Percentiles rank a stretch among this genome's conserved stretches.
These are phyloP conservation scores for Sebastes schlegelii DNA, from an alignment of 2,113 vertebrate genomes.

Conservation along the genomic window DNA sequence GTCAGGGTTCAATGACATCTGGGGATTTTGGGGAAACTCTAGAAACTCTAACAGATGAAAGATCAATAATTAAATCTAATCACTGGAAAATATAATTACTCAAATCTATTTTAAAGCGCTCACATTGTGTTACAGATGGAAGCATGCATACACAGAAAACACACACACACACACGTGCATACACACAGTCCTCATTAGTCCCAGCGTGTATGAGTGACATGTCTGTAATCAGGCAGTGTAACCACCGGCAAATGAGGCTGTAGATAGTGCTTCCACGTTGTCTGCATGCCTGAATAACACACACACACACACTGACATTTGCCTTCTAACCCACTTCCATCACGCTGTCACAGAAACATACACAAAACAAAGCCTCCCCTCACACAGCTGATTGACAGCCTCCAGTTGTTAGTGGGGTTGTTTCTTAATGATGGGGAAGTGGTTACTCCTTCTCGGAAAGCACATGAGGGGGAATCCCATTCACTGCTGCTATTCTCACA, in stretches of 20 bases:
- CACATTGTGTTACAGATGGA: not conserved
- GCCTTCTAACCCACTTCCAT: not conserved
- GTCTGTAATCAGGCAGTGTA: conserved; percentile 39
- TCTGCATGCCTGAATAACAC: conserved; percentile 19
- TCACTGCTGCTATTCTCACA: not conserved
- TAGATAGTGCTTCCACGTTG: conserved; percentile 6
- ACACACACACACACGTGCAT: conserved; percentile 4
- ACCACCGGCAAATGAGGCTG: conserved; percentile 25
- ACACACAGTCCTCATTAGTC: conserved; percentile 14
- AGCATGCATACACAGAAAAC: not conserved
- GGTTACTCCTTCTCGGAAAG: not conserved
- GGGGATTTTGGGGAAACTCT: not conserved
- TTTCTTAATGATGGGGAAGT: conserved; percentile 1
- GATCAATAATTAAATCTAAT: not conserved
- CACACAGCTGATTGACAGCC: conserved; percentile 23
- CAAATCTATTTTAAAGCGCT: not conserved
- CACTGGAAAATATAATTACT: not conserved
- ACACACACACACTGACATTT: conserved; percentile 28
- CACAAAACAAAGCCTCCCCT: conserved; percentile 14
- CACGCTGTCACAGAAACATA: conserved; percentile 10
- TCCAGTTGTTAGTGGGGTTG: conserved; percentile 11
- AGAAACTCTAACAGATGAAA: not conserved
- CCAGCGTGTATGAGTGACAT: conserved; percentile 15
- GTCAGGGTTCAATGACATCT: not conserved
- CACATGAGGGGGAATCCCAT: conserved; percentile 7